Evolutionary conservation across 2,888 invertebrate species (phyloP).

Genomic region (Fragum whitleyi): DNA sequence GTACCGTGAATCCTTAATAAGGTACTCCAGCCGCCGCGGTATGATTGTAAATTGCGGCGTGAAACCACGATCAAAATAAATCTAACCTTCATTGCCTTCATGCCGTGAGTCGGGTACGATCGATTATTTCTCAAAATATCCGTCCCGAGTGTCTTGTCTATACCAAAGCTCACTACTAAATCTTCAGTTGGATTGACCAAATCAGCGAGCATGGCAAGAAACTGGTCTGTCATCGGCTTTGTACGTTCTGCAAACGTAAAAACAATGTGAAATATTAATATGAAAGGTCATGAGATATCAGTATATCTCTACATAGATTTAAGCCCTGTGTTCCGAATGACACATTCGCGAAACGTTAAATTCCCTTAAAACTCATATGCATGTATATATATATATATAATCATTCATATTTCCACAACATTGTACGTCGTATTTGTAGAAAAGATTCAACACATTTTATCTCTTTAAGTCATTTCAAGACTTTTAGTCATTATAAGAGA

Average conservation of each 20-base stretch:
- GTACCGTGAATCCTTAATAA: too few species aligned
- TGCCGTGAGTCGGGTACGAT: slow-evolving; percentile 31
- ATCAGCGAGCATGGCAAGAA: slow-evolving; percentile 47
- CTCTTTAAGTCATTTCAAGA: too few species aligned
- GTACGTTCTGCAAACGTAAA: slow-evolving; percentile 25
- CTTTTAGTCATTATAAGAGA: too few species aligned
- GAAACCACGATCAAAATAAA: too few species aligned
- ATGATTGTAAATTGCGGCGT: too few species aligned
- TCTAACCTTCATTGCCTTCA: slow-evolving; percentile 51
- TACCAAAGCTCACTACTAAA: slow-evolving; percentile 14
- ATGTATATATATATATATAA: too few species aligned
- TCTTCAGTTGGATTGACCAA: slow-evolving; percentile 10
- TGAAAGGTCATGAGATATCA: neutral
- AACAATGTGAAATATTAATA: neutral
- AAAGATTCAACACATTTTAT: too few species aligned
- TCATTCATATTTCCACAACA: too few species aligned
- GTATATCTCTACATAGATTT: neutral
- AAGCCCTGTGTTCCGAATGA: neutral
- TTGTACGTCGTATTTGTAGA: too few species aligned
- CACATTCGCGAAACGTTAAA: neutral
- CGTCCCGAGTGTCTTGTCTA: neutral
- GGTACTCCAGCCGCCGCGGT: too few species aligned
- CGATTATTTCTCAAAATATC: slow-evolving; percentile 28
- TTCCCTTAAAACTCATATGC: too few species aligned
- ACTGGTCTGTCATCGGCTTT: slow-evolving; percentile 46